Base-by-base conservation (phyloP, 2,888 invertebrate species). In the Folsomia manolachei region DNA sequence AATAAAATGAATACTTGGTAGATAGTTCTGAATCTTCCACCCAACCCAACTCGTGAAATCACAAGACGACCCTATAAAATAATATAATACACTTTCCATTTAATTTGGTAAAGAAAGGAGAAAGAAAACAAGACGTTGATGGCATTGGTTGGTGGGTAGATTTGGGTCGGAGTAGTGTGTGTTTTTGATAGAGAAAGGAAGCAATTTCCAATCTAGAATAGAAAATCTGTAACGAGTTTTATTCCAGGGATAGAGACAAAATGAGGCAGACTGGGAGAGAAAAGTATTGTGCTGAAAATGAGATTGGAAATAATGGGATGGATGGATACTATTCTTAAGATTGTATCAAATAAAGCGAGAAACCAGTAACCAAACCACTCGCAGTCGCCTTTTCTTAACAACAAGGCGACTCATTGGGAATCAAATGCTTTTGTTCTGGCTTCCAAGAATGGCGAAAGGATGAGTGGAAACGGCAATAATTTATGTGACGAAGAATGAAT, bases 261-360 rank as follows among this genome's bases (percentile, higher is more conserved):
- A 62, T 62, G 25, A 62, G 24, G 1, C 4, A 23, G 62, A 62
- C 2, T 1, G 24, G 24, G 62, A 24, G 24, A 62, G 7, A 24
- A 23, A 18, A 4, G 39, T 14, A 39, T 39, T 39, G 39, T 39
- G 39, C 39, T 39, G 19, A 62, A 25, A 62, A 62, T 11, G 62
- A 60, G 25, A 62, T 62, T 21, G 24, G 62, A 62, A 62, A 62
- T 62, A 62, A 62, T 62, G 62, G 62, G 21, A 62, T 62, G 62
- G 62, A 62, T 24, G 24, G n/a, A n/a, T n/a, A n/a, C n/a, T n/a
- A 19, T 9, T 21, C 14, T 14, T 39, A 4, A 39, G 39, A 39
- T 23, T 18, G 24, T 23, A 62, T 62, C 62, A 62, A 62, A 62
- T 62, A 21, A 19, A 24, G 24, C 62, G 21, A 14, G 24, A 25